These are phyloP conservation scores for Halcyon senegalensis DNA, from an alignment of 2,113 vertebrate species.

Conservation along the genomic window DNA sequence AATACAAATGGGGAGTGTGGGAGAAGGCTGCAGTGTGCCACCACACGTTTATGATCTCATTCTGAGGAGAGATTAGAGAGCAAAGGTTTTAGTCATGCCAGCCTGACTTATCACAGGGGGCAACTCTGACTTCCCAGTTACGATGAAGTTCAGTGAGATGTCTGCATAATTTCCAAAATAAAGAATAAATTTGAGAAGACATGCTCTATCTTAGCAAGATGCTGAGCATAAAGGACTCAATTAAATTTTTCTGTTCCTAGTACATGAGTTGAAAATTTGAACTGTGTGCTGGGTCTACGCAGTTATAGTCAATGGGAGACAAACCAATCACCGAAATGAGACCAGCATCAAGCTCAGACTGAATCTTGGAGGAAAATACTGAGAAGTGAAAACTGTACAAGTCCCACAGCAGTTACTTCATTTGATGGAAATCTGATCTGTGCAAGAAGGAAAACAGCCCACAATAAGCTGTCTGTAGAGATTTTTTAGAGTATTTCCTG, in stretches of 20 bases:
- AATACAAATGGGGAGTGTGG: background rate
- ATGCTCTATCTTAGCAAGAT: background rate
- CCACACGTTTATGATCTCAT: background rate
- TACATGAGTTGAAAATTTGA: background rate
- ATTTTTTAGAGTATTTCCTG: background rate
- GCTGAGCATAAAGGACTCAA: background rate
- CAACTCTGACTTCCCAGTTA: background rate
- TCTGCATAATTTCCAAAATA: background rate
- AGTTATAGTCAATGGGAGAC: background rate
- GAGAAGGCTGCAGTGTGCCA: background rate
- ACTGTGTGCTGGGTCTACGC: background rate
- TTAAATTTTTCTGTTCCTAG: background rate
- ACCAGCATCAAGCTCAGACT: background rate
- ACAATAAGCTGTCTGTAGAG: background rate
- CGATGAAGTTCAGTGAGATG: background rate
- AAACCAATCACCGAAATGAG: background rate
- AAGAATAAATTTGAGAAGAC: background rate
- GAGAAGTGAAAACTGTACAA: background rate
- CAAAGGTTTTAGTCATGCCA: background rate
- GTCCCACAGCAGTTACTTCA: background rate
- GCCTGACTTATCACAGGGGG: background rate
- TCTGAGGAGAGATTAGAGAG: background rate
- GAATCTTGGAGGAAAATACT: background rate
- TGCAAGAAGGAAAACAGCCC: background rate
- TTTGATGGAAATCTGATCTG: constrained; percentile 13